These are phyloP conservation scores for Megalops atlanticus DNA, from an alignment of 2,113 vertebrate genomes.

Conservation along the genomic window DNA sequence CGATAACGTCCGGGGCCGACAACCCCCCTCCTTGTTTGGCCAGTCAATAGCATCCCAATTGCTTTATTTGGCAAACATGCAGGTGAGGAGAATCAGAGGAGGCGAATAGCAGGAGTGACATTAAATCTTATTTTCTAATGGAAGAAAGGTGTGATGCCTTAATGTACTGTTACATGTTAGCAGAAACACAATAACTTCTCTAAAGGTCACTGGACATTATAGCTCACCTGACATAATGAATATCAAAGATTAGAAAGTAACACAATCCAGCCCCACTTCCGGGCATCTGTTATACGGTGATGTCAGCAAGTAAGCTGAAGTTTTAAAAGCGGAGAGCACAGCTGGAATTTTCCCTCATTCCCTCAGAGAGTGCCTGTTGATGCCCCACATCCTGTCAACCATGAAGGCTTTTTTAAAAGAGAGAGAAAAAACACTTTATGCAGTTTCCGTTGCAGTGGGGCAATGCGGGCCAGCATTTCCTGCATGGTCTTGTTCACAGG, in stretches of 20 bases:
- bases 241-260: conserved; percentile 22
- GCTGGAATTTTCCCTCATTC: conserved; percentile 38
- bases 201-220: conserved; percentile 36
- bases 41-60: conserved; percentile 59
- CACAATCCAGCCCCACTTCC: conserved; percentile 34
- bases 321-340: conserved; percentile 44
- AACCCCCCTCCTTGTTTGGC: conserved; percentile 47
- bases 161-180: conserved; percentile 36
- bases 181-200: not conserved
- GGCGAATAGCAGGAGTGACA: conserved; percentile 17
- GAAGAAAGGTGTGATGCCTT: conserved; percentile 41
- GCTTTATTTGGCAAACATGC: conserved; percentile 48
- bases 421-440: conserved; percentile 1
- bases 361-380: conserved; percentile 33
- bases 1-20: conserved; percentile 58
- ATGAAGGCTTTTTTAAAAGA: conserved; percentile 16
- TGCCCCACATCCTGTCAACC: conserved; percentile 25
- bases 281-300: not conserved
- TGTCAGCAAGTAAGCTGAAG: conserved; percentile 15
- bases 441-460: not conserved
- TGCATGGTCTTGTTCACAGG: not conserved
- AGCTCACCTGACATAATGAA: conserved; percentile 36
- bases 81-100: conserved; percentile 57
- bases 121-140: conserved; percentile 45
- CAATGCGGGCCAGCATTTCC: not conserved